Evolutionary conservation across 2,797 vertebrate genomes (phyloP).

Genomic region (Tokudaia tokunoshimensis): DNA sequence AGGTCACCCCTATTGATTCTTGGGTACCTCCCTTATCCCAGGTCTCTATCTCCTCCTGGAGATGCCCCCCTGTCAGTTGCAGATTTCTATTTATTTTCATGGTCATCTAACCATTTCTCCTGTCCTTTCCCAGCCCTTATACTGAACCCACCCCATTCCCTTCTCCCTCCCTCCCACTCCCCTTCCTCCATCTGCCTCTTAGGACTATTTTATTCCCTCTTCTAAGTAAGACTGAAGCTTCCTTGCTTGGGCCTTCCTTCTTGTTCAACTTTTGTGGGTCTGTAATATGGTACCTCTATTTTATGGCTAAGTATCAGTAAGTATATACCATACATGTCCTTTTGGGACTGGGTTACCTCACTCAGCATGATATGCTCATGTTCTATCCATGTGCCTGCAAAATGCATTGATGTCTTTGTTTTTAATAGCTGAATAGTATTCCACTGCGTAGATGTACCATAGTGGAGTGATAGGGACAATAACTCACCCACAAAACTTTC

Average conservation of each 20-base stretch:
- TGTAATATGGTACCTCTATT: not conserved
- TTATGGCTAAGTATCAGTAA: not conserved
- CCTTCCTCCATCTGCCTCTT: not conserved
- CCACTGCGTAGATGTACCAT: not conserved
- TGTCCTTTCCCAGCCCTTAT: not conserved
- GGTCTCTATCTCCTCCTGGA: not conserved
- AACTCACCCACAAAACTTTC: not conserved
- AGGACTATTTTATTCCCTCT: not conserved
- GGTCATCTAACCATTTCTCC: not conserved
- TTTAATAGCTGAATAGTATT: too few species aligned
- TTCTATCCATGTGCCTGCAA: not conserved
- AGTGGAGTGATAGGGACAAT: not conserved
- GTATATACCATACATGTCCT: not conserved
- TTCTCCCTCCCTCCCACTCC: not conserved
- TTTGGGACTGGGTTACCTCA: not conserved
- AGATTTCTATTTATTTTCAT: not conserved
- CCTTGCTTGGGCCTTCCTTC: not conserved
- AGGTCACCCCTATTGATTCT: not conserved
- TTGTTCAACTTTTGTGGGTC: not conserved
- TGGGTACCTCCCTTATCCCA: not conserved
- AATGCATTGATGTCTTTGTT: not conserved
- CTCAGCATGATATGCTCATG: not conserved
- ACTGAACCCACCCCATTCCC: not conserved
- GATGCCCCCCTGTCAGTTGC: not conserved
- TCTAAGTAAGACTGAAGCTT: not conserved